These are phyloP conservation scores for Phyllotis vaccarum DNA, from an alignment of 2,797 vertebrate species.

Conservation along the genomic window DNA sequence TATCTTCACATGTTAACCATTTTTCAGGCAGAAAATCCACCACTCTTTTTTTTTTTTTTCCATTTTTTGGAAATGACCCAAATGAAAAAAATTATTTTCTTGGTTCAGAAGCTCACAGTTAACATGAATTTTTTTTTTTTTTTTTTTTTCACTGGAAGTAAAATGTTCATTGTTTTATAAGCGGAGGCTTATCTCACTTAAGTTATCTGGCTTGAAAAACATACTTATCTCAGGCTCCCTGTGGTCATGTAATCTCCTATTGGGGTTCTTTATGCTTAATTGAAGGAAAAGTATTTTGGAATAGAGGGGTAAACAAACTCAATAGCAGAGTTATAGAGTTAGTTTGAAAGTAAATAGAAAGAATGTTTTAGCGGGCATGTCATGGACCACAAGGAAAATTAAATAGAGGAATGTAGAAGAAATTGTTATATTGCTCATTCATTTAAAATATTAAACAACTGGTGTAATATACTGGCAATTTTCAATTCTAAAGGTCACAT, in stretches of 20 bases:
- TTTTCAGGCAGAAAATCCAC: not conserved
- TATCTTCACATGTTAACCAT: not conserved
- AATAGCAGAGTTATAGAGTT: not conserved
- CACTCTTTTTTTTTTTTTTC: not conserved
- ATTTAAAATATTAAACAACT: not conserved
- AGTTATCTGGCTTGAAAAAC: not conserved
- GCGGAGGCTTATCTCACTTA: not conserved
- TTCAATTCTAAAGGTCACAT: conserved; percentile 51
- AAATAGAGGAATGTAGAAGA: not conserved
- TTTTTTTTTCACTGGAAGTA: not conserved
- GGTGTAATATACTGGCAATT: not conserved
- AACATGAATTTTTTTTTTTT: not conserved
- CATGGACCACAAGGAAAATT: not conserved
- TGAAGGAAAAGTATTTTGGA: conserved; percentile 4
- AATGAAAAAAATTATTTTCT: conserved; percentile 9
- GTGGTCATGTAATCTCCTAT: not conserved
- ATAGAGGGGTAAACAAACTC: not conserved
- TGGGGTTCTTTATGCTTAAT: not conserved
- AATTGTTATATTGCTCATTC: conserved; percentile 27
- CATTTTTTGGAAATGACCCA: not conserved
- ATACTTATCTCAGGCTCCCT: not conserved
- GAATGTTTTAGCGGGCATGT: not conserved
- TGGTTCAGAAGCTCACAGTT: not conserved
- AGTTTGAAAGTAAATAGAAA: not conserved
- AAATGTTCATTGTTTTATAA: not conserved